Evolutionary conservation across 1,140 invertebrate genomes (phyloP).

Genomic region (Aethina tumida): DNA sequence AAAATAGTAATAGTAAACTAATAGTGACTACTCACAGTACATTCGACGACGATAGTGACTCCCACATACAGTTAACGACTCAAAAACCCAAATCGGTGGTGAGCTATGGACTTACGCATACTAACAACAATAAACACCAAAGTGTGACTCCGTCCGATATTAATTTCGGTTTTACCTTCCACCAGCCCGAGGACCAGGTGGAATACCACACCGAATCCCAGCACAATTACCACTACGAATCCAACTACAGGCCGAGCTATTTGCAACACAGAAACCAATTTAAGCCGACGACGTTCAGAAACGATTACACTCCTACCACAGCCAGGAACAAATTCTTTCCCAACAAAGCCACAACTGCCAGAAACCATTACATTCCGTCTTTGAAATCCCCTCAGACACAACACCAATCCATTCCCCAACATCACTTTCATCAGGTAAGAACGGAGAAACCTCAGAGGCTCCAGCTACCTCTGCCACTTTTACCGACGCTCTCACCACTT

Average conservation of each 20-base stretch:
- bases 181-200: constrained; percentile 10
- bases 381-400: constrained; percentile 16
- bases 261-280: constrained; percentile 13
- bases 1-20: constrained; percentile 18
- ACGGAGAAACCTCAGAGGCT: constrained; percentile 28
- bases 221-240: constrained; percentile 11
- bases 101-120: no score
- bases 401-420: constrained; percentile 13
- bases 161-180: constrained; percentile 21
- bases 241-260: constrained; percentile 4
- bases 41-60: constrained; percentile 6
- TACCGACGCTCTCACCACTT: constrained; percentile 29
- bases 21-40: constrained; percentile 12
- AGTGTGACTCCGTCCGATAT: constrained; percentile 17
- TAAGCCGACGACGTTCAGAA: constrained; percentile 8
- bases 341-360: constrained; percentile 10
- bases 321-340: no score
- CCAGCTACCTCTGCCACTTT: constrained; percentile 24
- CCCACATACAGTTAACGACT: no score
- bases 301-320: constrained; percentile 12
- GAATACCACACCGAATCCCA: constrained; percentile 17
- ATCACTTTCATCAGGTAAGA: constrained; percentile 15
- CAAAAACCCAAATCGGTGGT: no score
- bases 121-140: constrained; percentile 4
- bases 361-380: constrained; percentile 15